A percentile compares a stretch with the other conserved stretches of the same genome.
phyloP scores from a whole-genome alignment of 2,888 invertebrate species.

The Phania funesta region DNA sequence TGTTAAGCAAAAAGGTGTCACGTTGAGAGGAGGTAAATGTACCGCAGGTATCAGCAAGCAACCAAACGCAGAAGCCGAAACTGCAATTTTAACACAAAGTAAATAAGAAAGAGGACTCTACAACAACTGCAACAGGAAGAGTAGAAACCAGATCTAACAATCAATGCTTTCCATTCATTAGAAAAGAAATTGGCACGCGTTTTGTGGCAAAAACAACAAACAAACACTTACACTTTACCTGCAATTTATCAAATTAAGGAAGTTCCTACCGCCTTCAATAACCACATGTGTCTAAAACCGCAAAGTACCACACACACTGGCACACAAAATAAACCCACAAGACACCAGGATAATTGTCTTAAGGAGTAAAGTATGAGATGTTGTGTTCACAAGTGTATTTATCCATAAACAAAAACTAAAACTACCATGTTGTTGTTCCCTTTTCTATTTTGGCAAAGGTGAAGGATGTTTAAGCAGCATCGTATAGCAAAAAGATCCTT shows the following conservation, averaged over 20 bases:
- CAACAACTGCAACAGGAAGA: not conserved
- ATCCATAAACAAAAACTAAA: conserved; percentile 13
- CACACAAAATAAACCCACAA: not conserved
- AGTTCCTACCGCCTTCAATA: not conserved
- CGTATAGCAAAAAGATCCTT: no score
- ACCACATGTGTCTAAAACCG: conserved; percentile 29
- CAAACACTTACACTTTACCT: conserved; percentile 4
- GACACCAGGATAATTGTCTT: conserved; percentile 35
- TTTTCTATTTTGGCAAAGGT: conserved; percentile 15
- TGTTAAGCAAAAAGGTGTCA: conserved; percentile 18
- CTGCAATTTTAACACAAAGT: conserved; percentile 34
- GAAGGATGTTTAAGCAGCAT: not conserved
- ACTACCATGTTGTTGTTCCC: not conserved
- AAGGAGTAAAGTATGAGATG: conserved; percentile 6
- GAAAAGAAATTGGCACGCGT: conserved; percentile 37
- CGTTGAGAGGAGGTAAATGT: not conserved
- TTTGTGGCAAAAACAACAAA: conserved; percentile 54
- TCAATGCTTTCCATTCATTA: not conserved
- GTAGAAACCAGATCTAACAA: not conserved
- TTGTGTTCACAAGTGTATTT: conserved; percentile 42
- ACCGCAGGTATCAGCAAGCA: not conserved
- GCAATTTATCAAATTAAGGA: conserved; percentile 8
- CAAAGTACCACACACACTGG: conserved; percentile 14
- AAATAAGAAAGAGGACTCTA: conserved; percentile 1
- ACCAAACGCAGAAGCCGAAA: conserved; percentile 52